Evolutionary conservation across 2,113 vertebrate species (phyloP), one percentile per base, ranked within the genome.

Genomic region (Cacatua alba): DNA sequence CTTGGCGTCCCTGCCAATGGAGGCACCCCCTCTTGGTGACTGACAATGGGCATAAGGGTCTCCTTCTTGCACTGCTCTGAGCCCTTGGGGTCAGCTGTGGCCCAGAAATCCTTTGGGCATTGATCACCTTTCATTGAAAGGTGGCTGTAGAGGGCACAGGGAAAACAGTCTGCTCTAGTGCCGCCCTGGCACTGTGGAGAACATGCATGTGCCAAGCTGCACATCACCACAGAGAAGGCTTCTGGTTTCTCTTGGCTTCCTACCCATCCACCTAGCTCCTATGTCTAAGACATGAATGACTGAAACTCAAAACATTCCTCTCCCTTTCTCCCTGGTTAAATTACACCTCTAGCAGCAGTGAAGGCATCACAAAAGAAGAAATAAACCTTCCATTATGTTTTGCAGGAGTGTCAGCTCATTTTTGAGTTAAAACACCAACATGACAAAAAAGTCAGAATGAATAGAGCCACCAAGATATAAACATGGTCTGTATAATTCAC

Each of bases 361-460:
- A 59, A 55, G 60, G 88, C 46, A 70, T 49, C 79, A 93, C 80
- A 86, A 96, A 86, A 82, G 92, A 35, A 91, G 90, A 92, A 93
- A 88, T 81, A 94, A 96, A 93, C 85, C 59, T 86, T 70, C 71
- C 75, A 81, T 95, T 86, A 25, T 80, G 78, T 91, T 93, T 76
- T 44, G n/a, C 49, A 65, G 77, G 63, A 94, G 44, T 10, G 57
- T 95, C 29, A 13, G 63, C 85, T 83, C 12, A 26, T 90, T 91
- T 80, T 57, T 57, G 81, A 95, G 84, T 91, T 92, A 81, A 93
- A 97, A 92, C 90, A 88, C 41, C 90, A 75, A 60, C 79, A 75
- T 8, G 37, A 95, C 63, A 88, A 86, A 88, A 94, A 77, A 88
- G 59, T 25, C 33, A 7, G 85, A 53, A 81, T 96, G 95, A 97